Evolutionary conservation across 2,797 vertebrate genomes (phyloP), one percentile per base, ranked within the genome.

Genomic region (Rhinatrema bivittatum): DNA sequence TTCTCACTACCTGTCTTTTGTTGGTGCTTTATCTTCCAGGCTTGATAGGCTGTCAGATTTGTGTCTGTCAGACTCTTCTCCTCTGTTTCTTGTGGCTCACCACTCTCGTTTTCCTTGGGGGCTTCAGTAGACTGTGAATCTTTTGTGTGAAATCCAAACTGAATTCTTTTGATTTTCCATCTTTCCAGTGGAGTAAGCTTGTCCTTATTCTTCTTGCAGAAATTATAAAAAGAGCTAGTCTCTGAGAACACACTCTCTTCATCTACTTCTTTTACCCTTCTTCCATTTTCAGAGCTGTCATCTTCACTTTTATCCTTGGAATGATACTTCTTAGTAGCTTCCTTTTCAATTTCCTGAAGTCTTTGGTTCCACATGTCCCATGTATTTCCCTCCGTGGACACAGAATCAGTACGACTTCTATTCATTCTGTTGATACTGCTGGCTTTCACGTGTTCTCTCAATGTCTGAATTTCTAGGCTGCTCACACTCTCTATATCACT

Each of bases 141-240:
- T 39, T 87, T 94, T 66, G 88, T 97, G 65, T 97, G 94, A 84
- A 91, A 99, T 9, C 94, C 94, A 29, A 94, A 99, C 35, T 99
- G 93, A 64, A 99, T 89, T 41, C 94, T 86, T 57, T 99, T 99
- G 46, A 99, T 20, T 28, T 87, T 89, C 96, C 96, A 99, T 16
- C 96, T 84, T 56, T 99, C 93, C 49, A 99, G 50, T 21, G 93
- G 78, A 0, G 88, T 89, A 68, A 99, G 71, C 20, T 84, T 93
- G 25, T 94, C 89, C 70, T 89, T 94, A 66, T 97, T 94, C 44
- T 85, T 91, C 58, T 90, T 81, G 68, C 96, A 97, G 56, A 97
- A 99, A 66, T 92, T 90, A 49, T 89, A 92, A 76, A 97, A 88
- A 21, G 93, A 96, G 50, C 85, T 79, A 29, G 76, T 71, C 44